Evolutionary conservation across 2,797 vertebrate genomes (phyloP), one percentile per base, ranked within the genome.

Genomic region (Coregonus sp.): DNA sequence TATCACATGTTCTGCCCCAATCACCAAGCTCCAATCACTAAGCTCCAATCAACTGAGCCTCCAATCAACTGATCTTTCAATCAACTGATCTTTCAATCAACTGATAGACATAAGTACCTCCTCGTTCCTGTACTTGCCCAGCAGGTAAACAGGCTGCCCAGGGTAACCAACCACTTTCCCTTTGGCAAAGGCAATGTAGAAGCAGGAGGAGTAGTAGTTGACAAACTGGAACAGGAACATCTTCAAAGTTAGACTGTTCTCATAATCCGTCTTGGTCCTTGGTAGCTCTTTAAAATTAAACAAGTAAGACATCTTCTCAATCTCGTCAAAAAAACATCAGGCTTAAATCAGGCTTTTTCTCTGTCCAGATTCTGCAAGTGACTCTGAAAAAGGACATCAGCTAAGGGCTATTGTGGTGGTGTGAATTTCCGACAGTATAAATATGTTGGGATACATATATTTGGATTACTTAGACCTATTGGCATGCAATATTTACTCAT

Each of bases 211-310:
- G 86, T 98, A 98, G 82, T 98, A 98, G 93, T 98, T 98, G 89
- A 98, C 97, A 56, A 98, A 98, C 81, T 98, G 97, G 88, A 98
- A 98, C 74, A 98, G 93, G 90, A 98, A 98, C 96, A 98, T 98
- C 95, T 98, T 98, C 89, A 96, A 92, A 20, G 97, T 98, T 76
- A 98, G 83, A 86, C 97, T 98, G 89, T 98, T 98, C 90, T 98
- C 97, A 80, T 98, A 98, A 72, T 98, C 96, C 0, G 96, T 96
- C 91, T 94, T 96, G 59, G 97, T 98, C 86, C 97, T 95, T 35
- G 96, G 97, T 75, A 98, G 94, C 81, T 98, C 97, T 98, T 90
- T 78, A 14, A 70, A 31, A 25, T 52, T 75, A 65, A 75, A 68
- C 70, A 84, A n/a, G 37, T 37, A 67, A 73, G 15, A 16, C 65